These are phyloP conservation scores for Plumapathes pennacea DNA, from an alignment of 92 coral and sea anemone species.

Conservation along the genomic window DNA sequence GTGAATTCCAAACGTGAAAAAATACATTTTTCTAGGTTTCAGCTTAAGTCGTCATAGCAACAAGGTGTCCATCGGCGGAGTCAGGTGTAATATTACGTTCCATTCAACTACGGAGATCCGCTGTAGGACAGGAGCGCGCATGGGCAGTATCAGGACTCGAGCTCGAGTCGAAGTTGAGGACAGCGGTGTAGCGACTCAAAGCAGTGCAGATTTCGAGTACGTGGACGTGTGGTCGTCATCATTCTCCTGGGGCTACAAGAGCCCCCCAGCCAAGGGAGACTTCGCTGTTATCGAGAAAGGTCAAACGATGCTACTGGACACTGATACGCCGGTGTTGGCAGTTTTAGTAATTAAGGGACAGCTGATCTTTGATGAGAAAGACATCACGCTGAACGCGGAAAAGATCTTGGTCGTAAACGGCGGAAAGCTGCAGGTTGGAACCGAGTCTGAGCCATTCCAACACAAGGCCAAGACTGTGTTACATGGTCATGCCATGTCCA, in stretches of 20 bases:
- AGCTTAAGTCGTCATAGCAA: constrained; percentile 42
- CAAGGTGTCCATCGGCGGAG: constrained; percentile 73
- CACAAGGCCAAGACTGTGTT: constrained; percentile 84
- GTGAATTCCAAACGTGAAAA: too few species aligned
- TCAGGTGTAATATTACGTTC: constrained; percentile 59
- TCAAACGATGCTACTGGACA: constrained; percentile 81
- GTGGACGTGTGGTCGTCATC: constrained; percentile 90
- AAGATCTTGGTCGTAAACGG: constrained; percentile 82
- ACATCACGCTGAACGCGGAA: constrained; percentile 73
- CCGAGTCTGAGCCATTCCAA: constrained; percentile 65
- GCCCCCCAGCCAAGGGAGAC: constrained; percentile 82
- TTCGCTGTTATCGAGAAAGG: constrained; percentile 59
- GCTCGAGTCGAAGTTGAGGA: constrained; percentile 74
- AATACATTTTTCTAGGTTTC: constrained; percentile 47
- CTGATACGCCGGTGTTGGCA: constrained; percentile 62
- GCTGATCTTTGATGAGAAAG: constrained; percentile 83
- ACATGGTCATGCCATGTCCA: constrained; percentile 63
- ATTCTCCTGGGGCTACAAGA: constrained; percentile 79
- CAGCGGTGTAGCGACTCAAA: constrained; percentile 75
- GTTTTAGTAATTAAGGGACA: constrained; percentile 76
- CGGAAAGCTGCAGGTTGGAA: constrained; percentile 82
- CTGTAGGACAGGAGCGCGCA: constrained; percentile 75
- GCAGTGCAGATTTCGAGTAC: constrained; percentile 73
- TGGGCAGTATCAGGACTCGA: constrained; percentile 53
- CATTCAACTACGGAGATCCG: constrained; percentile 55